Evolutionary conservation across 64 coral and sea anemone species (phyloP).

Genomic region (Astreopora myriophthalma): DNA sequence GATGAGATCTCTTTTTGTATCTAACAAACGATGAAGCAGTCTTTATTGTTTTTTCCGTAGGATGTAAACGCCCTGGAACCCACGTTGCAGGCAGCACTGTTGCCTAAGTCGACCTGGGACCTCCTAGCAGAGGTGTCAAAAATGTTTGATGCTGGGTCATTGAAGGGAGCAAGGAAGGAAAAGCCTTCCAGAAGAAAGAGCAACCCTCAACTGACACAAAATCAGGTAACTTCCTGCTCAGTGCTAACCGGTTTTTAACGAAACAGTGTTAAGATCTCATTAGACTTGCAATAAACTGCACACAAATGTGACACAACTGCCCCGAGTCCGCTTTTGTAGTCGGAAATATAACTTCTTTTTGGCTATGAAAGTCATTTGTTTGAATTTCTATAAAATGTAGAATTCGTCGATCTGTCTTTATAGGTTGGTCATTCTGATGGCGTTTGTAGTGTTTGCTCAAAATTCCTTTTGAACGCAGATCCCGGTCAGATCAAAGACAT

Average conservation of each 20-base stretch:
- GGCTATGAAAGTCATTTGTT: background rate
- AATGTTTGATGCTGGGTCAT: background rate
- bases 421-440: no score
- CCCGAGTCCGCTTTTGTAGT: no score
- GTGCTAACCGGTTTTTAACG: background rate
- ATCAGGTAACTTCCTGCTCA: background rate
- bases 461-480: no score
- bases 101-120: background rate
- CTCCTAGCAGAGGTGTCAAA: background rate
- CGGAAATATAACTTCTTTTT: no score
- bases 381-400: no score
- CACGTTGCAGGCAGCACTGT: conserved; percentile 29
- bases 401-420: no score
- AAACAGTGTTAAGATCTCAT: background rate
- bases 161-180: background rate
- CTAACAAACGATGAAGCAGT: background rate
- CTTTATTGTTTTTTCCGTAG: background rate
- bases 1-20: no score
- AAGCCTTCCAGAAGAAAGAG: conserved; percentile 10
- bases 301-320: no score
- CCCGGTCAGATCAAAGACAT: no score
- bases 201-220: background rate
- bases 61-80: conserved; percentile 31
- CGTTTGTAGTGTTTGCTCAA: no score
- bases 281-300: no score